Conservation (phyloP, 2,113 vertebrate genomes). For the Apaloderma vittatum region DNA sequence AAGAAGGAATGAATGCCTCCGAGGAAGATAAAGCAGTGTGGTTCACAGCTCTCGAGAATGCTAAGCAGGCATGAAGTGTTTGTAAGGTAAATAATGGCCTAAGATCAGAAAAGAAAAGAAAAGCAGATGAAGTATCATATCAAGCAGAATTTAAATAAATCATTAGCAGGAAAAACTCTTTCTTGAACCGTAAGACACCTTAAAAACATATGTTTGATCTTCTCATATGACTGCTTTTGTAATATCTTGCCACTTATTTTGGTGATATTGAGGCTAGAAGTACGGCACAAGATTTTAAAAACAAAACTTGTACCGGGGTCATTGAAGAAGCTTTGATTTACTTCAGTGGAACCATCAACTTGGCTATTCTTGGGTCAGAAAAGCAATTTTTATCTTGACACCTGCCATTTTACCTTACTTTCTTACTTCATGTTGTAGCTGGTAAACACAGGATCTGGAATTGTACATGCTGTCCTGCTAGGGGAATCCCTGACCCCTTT, state of each 20-base stretch:
- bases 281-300: background rate
- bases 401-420: background rate
- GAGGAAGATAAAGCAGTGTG: background rate
- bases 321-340: conserved; percentile 12
- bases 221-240: background rate
- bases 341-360: background rate
- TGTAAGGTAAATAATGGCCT: conserved; percentile 47
- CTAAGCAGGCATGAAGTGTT: conserved; percentile 10
- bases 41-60: conserved; percentile 36
- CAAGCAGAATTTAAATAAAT: conserved; percentile 46
- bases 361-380: background rate
- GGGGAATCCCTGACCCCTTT: background rate
- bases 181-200: conserved; percentile 19
- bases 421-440: background rate
- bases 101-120: conserved; percentile 40
- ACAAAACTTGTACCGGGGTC: background rate
- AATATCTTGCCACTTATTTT: background rate
- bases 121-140: conserved; percentile 14
- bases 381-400: background rate
- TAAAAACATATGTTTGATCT: conserved; percentile 29
- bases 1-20: background rate
- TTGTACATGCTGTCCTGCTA: background rate
- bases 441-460: background rate
- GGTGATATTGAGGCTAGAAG: background rate
- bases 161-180: background rate